These are phyloP conservation scores for Cephalopholis sonnerati DNA, from an alignment of 2,113 vertebrate genomes.

Conservation along the genomic window DNA sequence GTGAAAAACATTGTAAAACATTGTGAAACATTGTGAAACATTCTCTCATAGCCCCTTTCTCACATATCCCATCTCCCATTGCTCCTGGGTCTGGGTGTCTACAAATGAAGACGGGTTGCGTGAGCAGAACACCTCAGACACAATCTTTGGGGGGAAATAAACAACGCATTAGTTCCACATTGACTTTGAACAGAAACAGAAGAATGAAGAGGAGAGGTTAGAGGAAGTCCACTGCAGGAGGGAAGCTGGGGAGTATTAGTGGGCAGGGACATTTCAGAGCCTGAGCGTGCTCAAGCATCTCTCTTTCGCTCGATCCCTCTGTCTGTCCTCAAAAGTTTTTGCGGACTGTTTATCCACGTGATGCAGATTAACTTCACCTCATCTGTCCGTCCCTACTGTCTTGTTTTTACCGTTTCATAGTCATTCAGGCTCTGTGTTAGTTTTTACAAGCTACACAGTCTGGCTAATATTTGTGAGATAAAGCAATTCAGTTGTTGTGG, in stretches of 20 bases:
- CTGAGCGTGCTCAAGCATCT: conserved; percentile 16
- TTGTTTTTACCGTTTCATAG: neutral
- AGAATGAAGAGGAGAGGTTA: conserved; percentile 57
- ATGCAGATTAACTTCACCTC: conserved; percentile 69
- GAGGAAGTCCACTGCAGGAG: conserved; percentile 69
- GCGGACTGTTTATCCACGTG: conserved; percentile 68
- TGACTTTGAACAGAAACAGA: conserved; percentile 77
- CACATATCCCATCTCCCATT: neutral
- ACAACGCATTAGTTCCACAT: conserved; percentile 82
- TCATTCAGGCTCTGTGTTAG: neutral
- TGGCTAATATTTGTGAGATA: conserved; percentile 61
- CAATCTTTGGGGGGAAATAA: conserved; percentile 78
- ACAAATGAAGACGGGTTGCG: conserved; percentile 71
- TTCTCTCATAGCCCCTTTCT: conserved; percentile 6
- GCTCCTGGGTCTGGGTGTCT: conserved; percentile 15
- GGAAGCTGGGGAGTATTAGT: conserved; percentile 69
- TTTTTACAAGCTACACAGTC: conserved; percentile 30
- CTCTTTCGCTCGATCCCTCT: conserved; percentile 23
- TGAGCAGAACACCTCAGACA: conserved; percentile 65
- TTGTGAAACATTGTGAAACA: neutral
- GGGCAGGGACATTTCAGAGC: conserved; percentile 62
- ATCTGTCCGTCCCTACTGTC: conserved; percentile 31
- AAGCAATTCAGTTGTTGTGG: conserved; percentile 19
- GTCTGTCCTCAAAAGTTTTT: conserved; percentile 28
- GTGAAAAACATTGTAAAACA: neutral